Conservation (phyloP, 2,113 vertebrate species). For the Anas platyrhynchos region DNA sequence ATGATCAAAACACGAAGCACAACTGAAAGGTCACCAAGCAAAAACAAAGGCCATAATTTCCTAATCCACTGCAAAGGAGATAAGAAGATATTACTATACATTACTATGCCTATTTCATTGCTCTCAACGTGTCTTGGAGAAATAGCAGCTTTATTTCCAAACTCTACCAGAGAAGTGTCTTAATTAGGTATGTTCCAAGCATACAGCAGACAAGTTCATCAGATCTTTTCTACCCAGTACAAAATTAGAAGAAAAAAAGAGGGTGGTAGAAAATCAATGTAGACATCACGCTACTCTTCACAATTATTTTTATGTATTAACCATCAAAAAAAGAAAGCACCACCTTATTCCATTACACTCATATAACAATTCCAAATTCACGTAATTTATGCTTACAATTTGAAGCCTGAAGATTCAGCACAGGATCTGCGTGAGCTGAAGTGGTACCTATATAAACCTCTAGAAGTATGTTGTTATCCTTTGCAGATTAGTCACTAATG, state of each 20-base stretch:
- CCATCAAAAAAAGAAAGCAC: background rate
- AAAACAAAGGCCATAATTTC: background rate
- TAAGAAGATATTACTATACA: background rate
- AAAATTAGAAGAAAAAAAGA: background rate
- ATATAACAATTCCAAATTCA: background rate
- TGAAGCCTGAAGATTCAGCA: background rate
- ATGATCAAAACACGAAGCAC: background rate
- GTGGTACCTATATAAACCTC: background rate
- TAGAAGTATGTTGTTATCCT: background rate
- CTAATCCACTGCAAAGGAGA: background rate
- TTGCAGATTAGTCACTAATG: background rate
- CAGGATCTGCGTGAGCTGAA: background rate
- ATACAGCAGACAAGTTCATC: background rate
- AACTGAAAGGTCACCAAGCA: background rate
- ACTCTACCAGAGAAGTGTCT: background rate
- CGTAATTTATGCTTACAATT: background rate
- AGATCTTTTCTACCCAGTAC: background rate
- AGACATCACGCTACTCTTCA: background rate
- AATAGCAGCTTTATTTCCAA: background rate
- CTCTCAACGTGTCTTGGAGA: rapidly evolving
- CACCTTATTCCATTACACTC: background rate
- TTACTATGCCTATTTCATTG: background rate
- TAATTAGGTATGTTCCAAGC: background rate
- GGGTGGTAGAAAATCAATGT: background rate
- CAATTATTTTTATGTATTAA: background rate